phyloP scores from a whole-genome alignment of 2,888 invertebrate genomes.

The Koerneria pararmatus region DNA sequence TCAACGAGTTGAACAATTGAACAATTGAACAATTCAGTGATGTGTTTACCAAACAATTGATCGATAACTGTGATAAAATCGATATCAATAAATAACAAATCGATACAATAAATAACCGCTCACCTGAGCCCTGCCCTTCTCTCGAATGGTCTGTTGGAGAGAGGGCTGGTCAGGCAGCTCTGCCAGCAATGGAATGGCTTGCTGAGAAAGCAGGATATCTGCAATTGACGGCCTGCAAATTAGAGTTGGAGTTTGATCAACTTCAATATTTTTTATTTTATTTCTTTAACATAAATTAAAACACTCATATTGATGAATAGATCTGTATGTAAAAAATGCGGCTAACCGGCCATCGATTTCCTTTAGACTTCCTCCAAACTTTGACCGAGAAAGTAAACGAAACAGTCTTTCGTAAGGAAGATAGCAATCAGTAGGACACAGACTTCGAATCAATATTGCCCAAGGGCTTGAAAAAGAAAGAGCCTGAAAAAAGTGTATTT shows the following conservation, averaged over 20 bases:
- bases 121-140: constrained; percentile 9
- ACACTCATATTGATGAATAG: background rate
- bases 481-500: background rate
- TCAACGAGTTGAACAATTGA: no score
- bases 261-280: no score
- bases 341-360: background rate
- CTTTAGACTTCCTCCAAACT: background rate
- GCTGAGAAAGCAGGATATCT: background rate
- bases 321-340: background rate
- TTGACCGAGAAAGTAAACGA: background rate
- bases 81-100: no score
- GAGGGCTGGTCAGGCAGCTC: background rate
- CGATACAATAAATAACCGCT: no score
- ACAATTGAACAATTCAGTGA: no score
- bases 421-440: background rate
- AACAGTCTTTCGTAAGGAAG: background rate
- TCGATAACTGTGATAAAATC: no score
- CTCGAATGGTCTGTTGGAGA: background rate
- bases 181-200: background rate
- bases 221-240: background rate
- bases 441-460: background rate
- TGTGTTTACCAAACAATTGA: no score
- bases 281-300: no score
- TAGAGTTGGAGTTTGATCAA: background rate
- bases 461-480: background rate